These are phyloP conservation scores for Steinernema scapterisci DNA, from an alignment of 2,888 invertebrate genomes.

Conservation along the genomic window DNA sequence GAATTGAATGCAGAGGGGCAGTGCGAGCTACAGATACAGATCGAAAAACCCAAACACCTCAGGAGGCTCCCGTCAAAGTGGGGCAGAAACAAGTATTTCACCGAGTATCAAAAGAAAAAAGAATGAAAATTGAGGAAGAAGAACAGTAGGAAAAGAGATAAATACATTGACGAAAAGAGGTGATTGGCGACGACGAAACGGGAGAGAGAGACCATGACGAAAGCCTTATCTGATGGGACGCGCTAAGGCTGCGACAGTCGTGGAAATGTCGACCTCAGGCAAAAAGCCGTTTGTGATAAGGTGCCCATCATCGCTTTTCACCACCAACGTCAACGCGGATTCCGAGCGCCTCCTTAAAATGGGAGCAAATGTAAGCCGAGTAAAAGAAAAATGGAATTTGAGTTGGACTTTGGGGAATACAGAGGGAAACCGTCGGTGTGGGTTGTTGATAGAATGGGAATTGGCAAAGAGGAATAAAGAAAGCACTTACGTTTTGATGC, in stretches of 20 bases:
- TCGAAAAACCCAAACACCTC: not conserved
- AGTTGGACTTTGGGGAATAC: not conserved
- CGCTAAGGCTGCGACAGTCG: not conserved
- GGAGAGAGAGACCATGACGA: not conserved
- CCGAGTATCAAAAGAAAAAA: not conserved
- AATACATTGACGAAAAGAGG: not conserved
- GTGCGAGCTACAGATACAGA: not conserved
- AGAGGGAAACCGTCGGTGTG: not conserved
- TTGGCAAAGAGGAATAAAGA: not conserved
- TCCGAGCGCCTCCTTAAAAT: conserved; percentile 22
- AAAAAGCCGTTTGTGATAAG: conserved; percentile 4
- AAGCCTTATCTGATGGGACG: not conserved
- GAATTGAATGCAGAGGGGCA: not conserved
- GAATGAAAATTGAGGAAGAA: no score
- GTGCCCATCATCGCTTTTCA: conserved; percentile 3
- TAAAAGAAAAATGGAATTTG: not conserved
- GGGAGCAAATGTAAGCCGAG: not conserved
- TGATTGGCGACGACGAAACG: not conserved
- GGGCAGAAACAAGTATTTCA: not conserved
- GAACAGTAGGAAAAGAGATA: not conserved
- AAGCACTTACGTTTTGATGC: not conserved
- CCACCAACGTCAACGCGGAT: conserved; percentile 7
- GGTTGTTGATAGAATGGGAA: not conserved
- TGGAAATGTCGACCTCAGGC: not conserved
- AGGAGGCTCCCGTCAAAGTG: not conserved